Percentiles rank a stretch among this genome's conserved stretches.
These are phyloP conservation scores for Pterobdella sp. DNA, from an alignment of 2,888 invertebrate genomes.

Conservation along the genomic window DNA sequence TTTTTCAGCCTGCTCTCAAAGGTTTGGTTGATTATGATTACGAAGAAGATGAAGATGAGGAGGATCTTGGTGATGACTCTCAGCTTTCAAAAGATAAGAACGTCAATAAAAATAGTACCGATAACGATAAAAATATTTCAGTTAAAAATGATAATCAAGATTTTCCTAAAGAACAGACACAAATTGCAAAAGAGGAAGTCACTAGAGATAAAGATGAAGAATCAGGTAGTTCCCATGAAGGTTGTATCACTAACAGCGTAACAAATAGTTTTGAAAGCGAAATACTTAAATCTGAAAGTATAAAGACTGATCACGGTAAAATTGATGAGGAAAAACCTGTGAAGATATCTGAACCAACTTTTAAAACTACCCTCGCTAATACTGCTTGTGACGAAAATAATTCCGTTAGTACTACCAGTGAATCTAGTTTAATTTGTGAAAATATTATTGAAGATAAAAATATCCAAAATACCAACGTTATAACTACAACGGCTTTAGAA, in stretches of 20 bases:
- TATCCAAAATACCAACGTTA: too few species aligned
- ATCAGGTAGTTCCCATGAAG: neutral
- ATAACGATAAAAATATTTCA: neutral
- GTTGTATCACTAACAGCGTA: neutral
- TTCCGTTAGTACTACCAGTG: too few species aligned
- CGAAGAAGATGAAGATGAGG: constrained; percentile 81
- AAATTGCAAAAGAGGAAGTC: neutral
- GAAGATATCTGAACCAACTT: too few species aligned
- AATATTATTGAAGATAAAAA: too few species aligned
- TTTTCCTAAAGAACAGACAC: too few species aligned
- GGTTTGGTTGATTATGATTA: constrained; percentile 83
- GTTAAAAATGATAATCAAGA: neutral
- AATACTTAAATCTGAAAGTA: too few species aligned
- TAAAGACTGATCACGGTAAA: too few species aligned
- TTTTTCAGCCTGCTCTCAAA: constrained; percentile 45
- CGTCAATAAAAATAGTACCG: neutral
- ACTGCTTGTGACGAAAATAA: too few species aligned
- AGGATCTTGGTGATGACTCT: constrained; percentile 35
- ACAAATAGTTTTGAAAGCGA: neutral
- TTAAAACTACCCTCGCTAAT: too few species aligned
- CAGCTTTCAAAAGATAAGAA: constrained; percentile 5
- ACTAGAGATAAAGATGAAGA: neutral
- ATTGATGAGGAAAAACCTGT: too few species aligned
- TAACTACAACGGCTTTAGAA: too few species aligned
- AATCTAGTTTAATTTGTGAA: too few species aligned